Evolutionary conservation across 2,888 invertebrate species (phyloP), one percentile per base, ranked within the genome.

Genomic region (Noctua janthe): DNA sequence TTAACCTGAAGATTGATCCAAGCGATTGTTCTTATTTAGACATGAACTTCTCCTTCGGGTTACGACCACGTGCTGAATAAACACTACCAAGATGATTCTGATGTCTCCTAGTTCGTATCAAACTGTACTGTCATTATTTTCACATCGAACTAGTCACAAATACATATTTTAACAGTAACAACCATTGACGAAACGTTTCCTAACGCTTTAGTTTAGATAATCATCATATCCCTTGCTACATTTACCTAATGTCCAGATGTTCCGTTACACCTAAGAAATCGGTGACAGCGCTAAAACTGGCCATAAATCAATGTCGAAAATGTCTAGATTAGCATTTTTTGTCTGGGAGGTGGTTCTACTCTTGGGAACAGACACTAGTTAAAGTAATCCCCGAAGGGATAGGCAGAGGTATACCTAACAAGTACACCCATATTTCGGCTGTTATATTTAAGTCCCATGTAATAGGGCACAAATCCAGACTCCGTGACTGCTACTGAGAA

Each of bases 241-340:
- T 75, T 81, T 54, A 39, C n/a, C 51, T 75, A 75, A 62, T 81
- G 69, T 10, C 17, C 20, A 54, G 47, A 20, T 62, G 75, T 69
- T 75, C 35, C n/a, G 81, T 69, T 69, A 80, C 43, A 62, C 35
- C 43, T 47, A 47, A 51, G 20, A 69, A 20, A 35, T 69, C 43
- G 51, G 43, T 43, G 75, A 69, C 51, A 23, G 2, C 17, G 59
- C 17, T 47, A 80, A 81, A 75, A 47, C 74, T 69, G 35, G 59
- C 35, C 3, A 75, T 81, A 74, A 81, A 69, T 81, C 80, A 74
- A 20, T 69, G 67, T 51, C 59, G n/a, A 35, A 10, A 66, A 66
- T 66, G 35, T 66, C 64, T 4, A 74, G 35, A 69, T 35, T 35
- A 81, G 35, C 43, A 67, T 5, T 72, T 35, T 47, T 72, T 56